Evolutionary conservation across 2,888 invertebrate genomes (phyloP).

Genomic region (Tipula lateralis): DNA sequence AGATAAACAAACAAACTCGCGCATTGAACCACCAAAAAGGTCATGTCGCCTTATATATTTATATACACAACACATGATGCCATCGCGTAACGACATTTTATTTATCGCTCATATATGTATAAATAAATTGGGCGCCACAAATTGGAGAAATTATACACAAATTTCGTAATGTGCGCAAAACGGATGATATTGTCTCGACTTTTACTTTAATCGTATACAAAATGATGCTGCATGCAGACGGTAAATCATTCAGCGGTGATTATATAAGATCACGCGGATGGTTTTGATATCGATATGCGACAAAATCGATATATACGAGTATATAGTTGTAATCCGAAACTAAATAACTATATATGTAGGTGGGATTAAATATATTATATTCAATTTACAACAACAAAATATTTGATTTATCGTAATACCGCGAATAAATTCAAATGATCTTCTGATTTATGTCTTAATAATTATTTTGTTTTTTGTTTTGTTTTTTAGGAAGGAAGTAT

Average conservation of each 20-base stretch:
- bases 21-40: neutral
- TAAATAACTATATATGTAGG: neutral
- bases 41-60: neutral
- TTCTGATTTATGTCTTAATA: conserved; percentile 27
- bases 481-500: conserved; percentile 80
- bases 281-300: neutral
- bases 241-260: neutral
- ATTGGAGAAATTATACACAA: neutral
- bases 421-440: neutral
- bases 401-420: neutral
- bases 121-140: neutral
- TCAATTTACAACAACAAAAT: too few relatives aligned
- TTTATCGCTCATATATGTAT: neutral
- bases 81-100: neutral
- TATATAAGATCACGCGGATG: neutral
- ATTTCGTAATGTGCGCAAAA: neutral
- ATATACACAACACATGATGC: too few relatives aligned
- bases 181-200: neutral
- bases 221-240: neutral
- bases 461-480: conserved; percentile 28
- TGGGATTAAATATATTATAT: neutral
- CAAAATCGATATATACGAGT: too few relatives aligned
- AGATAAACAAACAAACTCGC: neutral
- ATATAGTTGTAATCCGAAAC: neutral
- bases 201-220: neutral